Evolutionary conservation across 2,113 vertebrate species (phyloP), one percentile per base, ranked within the genome.

Genomic region (Eclectus roratus): DNA sequence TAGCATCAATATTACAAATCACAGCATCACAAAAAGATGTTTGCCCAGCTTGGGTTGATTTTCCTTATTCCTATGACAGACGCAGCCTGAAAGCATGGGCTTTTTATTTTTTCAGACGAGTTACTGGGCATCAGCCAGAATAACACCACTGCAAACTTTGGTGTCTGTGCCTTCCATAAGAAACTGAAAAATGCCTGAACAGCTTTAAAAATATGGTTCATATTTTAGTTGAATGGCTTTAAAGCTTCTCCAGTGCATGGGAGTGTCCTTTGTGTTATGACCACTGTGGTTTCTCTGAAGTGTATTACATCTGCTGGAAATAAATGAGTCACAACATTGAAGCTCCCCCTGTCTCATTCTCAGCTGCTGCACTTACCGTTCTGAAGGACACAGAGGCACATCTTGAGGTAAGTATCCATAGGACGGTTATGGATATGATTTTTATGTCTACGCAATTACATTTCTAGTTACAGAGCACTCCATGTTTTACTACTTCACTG

Each of bases 221-320:
- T 80, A 83, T 98, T 98, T 97, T 96, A 94, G 97, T 98, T 97
- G 96, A 97, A 97, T 60, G 50, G 81, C 33, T 95, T 97, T 94
- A 93, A 97, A 97, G 70, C 85, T 50, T 97, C 97, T 95, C 80
- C 89, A 96, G 77, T 70, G 91, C 76, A 29, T 80, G 73, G 81
- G 95, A 96, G 78, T 81, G 94, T 94, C 93, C 89, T 91, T 97
- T 89, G 56, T 83, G 83, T 96, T 92, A 87, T 41, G 88, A 83
- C 95, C 86, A 81, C 82, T 95, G 39, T 83, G 82, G 80, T 94
- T 94, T 84, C 88, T 89, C 95, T 92, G 90, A 96, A 96, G 93
- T 85, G 74, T 91, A 95, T 97, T 94, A 94, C 86, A 85, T 81
- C 93, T 88, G 83, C 93, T 96, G 94, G 93, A 91, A 97, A 94